Evolutionary conservation across 1,140 invertebrate species (phyloP).

Genomic region (Drosophila lini): DNA sequence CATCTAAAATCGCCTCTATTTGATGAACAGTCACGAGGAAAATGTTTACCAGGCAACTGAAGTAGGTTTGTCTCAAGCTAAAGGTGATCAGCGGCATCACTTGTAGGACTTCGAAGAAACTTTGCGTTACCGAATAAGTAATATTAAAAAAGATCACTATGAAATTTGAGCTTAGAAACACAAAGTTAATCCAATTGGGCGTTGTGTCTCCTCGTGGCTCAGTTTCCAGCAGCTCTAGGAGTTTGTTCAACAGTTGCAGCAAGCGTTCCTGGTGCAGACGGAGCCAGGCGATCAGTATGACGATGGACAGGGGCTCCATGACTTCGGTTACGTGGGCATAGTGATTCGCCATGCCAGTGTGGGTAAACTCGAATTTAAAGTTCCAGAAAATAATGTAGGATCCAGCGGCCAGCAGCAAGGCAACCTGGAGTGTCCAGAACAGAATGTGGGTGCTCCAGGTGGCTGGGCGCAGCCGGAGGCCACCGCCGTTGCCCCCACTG

Average conservation of each 20-base stretch:
- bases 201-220: background rate
- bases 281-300: slow-evolving; percentile 3
- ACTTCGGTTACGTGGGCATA: slow-evolving; percentile 5
- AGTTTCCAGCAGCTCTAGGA: background rate
- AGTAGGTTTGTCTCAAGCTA: background rate
- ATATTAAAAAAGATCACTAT: accelerated
- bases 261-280: background rate
- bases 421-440: background rate
- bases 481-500: background rate
- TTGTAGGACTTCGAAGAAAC: accelerated
- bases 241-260: background rate
- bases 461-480: background rate
- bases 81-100: background rate
- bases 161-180: background rate
- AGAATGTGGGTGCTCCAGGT: background rate
- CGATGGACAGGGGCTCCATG: slow-evolving; percentile 1
- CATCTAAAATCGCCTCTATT: background rate
- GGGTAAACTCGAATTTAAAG: background rate
- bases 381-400: background rate
- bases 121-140: background rate
- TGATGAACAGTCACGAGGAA: slow-evolving; percentile 7
- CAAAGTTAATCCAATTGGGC: background rate
- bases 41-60: background rate
- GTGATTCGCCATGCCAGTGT: slow-evolving; percentile 2
- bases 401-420: background rate